Conservation (phyloP, 1,140 invertebrate species). For the Tetramorium simillimum region DNA sequence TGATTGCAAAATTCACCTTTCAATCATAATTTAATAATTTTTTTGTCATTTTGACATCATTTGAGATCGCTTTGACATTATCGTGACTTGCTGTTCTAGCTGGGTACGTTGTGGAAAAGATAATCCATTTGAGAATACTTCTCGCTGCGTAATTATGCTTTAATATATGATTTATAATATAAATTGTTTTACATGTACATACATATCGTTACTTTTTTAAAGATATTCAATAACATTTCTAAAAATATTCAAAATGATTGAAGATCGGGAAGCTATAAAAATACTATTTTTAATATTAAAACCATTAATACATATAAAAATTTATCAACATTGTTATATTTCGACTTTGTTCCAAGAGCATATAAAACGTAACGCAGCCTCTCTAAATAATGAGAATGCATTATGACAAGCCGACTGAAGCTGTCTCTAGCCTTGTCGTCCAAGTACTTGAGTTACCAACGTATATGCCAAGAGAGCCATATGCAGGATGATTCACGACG, state of each 20-base stretch:
- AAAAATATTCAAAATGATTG: not conserved
- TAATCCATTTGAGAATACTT: not conserved
- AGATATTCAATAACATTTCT: not conserved
- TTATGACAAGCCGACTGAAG: conserved; percentile 11
- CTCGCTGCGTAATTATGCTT: not conserved
- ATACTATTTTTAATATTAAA: not conserved
- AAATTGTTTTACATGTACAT: not conserved
- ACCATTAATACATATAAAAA: not conserved
- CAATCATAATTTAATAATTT: no score
- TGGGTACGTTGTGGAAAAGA: not conserved
- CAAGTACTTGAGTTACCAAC: conserved; percentile 33
- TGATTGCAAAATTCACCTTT: no score
- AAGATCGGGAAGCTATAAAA: not conserved
- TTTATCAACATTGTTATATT: conserved; percentile 19
- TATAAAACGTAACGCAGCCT: conserved; percentile 12
- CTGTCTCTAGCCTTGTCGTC: conserved; percentile 19
- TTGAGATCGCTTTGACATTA: no score
- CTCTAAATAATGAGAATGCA: conserved; percentile 45
- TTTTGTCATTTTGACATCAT: no score
- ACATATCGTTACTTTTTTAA: not conserved
- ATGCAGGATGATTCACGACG: conserved; percentile 38
- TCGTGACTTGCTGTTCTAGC: no score
- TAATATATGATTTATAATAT: not conserved
- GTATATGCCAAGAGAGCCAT: conserved; percentile 38
- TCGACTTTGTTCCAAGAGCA: not conserved